Evolutionary conservation across 1,140 invertebrate genomes (phyloP).

Genomic region (Steinernema feltiae): DNA sequence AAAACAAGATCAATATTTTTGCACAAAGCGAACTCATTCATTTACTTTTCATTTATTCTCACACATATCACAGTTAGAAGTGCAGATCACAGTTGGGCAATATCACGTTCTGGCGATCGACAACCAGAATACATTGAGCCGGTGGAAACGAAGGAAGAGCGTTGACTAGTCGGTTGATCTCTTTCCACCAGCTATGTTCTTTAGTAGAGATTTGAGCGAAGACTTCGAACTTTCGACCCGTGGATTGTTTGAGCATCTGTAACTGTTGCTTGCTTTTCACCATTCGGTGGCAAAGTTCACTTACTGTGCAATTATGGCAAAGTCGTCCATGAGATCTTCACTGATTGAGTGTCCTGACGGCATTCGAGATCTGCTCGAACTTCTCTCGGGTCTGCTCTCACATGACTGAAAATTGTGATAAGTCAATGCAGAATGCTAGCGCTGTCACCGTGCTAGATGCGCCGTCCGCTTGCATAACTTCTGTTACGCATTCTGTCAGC

Average conservation of each 20-base stretch:
- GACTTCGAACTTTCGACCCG: not conserved
- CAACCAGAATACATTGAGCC: no score
- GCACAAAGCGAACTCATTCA: no score
- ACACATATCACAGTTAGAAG: no score
- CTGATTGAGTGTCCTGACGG: not conserved
- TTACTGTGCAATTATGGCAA: slow-evolving; percentile 80
- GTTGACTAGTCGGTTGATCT: not conserved
- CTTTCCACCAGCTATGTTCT: not conserved
- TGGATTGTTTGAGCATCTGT: not conserved
- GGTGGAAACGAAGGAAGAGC: no score
- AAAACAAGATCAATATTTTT: no score
- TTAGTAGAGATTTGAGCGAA: not conserved
- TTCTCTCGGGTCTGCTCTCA: slow-evolving; percentile 68
- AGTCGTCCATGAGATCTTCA: slow-evolving; percentile 78
- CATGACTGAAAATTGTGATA: not conserved
- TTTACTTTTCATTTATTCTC: no score
- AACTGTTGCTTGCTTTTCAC: no score
- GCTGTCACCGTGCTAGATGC: not conserved
- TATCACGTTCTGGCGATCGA: no score
- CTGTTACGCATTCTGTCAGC: slow-evolving; percentile 66
- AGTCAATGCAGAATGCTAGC: not conserved
- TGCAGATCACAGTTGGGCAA: no score
- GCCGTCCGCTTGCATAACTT: slow-evolving; percentile 67
- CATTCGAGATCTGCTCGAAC: slow-evolving; percentile 59
- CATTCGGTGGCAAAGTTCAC: slow-evolving; percentile 56